These are phyloP conservation scores for Ichneumon xanthorius DNA, from an alignment of 2,888 invertebrate species.

Conservation along the genomic window DNA sequence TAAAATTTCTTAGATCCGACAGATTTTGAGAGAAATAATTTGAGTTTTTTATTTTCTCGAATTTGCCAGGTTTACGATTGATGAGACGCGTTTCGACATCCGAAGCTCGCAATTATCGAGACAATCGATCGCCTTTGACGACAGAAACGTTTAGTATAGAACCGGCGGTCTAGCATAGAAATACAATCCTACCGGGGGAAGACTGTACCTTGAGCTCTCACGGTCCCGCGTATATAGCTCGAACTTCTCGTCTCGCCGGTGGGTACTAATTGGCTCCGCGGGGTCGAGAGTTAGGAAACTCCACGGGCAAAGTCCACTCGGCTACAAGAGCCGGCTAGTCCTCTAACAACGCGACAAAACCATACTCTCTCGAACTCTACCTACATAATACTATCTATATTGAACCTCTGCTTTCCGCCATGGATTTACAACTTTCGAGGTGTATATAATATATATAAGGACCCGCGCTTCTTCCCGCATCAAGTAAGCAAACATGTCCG, in stretches of 20 bases:
- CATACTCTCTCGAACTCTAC: slow-evolving; percentile 22
- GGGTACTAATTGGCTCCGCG: slow-evolving; percentile 45
- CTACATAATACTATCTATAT: slow-evolving; percentile 33
- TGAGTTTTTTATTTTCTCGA: background rate
- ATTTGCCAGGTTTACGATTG: background rate
- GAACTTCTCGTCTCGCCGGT: slow-evolving; percentile 39
- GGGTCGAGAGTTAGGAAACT: slow-evolving; percentile 49
- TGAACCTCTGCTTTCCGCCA: background rate
- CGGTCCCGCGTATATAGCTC: background rate
- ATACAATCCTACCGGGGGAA: background rate
- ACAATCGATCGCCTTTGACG: slow-evolving; percentile 30
- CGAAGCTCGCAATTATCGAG: slow-evolving; percentile 28
- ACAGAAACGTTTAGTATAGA: slow-evolving; percentile 11
- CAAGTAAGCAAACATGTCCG: background rate
- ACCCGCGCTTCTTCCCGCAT: background rate
- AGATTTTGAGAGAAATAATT: background rate
- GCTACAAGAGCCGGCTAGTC: slow-evolving; percentile 6
- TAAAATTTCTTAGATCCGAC: too few species aligned
- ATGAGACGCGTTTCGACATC: background rate
- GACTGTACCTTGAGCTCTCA: slow-evolving; percentile 5
- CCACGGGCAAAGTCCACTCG: slow-evolving; percentile 43
- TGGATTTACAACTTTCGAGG: slow-evolving; percentile 15
- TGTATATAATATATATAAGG: background rate
- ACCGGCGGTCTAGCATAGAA: background rate
- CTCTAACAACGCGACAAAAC: slow-evolving; percentile 50